Evolutionary conservation across 2,797 vertebrate genomes (phyloP).

Genomic region (Catostomus latipinnis): DNA sequence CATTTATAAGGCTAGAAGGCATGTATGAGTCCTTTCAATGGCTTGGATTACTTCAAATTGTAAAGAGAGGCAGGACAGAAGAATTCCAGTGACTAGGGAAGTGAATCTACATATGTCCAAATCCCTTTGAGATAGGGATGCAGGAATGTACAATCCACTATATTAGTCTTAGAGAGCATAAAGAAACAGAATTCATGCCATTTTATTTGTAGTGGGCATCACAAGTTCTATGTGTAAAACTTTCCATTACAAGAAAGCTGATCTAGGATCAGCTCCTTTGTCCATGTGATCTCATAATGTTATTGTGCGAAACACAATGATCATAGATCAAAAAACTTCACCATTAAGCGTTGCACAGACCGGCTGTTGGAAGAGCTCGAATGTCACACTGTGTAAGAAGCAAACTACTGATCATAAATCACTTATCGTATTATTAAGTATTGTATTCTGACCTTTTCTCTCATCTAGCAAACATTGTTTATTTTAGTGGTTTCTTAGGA

Average conservation of each 20-base stretch:
- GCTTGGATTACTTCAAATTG: conserved; percentile 40
- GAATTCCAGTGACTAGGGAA: conserved; percentile 10
- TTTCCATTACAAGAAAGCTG: neutral
- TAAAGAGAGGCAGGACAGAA: conserved; percentile 23
- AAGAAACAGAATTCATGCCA: neutral
- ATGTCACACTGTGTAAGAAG: neutral
- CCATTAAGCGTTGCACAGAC: neutral
- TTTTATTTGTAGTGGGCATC: neutral
- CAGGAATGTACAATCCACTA: conserved; percentile 16
- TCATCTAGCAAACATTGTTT: conserved; percentile 56
- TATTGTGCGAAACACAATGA: neutral
- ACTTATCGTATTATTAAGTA: conserved; percentile 16
- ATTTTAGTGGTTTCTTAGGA: conserved; percentile 59
- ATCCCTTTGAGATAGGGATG: conserved; percentile 39
- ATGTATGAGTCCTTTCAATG: conserved; percentile 37
- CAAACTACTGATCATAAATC: neutral
- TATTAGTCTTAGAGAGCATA: conserved; percentile 20
- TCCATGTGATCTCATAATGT: neutral
- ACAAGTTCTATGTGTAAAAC: neutral
- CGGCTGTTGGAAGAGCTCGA: neutral
- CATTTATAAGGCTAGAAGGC: conserved; percentile 54
- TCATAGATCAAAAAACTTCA: neutral
- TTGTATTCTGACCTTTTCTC: conserved; percentile 36
- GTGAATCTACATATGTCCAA: conserved; percentile 35
- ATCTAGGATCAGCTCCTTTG: neutral